A percentile compares a stretch with the other conserved stretches of the same genome.
phyloP scores from a whole-genome alignment of 2,113 vertebrate genomes.

The Guaruba guarouba region DNA sequence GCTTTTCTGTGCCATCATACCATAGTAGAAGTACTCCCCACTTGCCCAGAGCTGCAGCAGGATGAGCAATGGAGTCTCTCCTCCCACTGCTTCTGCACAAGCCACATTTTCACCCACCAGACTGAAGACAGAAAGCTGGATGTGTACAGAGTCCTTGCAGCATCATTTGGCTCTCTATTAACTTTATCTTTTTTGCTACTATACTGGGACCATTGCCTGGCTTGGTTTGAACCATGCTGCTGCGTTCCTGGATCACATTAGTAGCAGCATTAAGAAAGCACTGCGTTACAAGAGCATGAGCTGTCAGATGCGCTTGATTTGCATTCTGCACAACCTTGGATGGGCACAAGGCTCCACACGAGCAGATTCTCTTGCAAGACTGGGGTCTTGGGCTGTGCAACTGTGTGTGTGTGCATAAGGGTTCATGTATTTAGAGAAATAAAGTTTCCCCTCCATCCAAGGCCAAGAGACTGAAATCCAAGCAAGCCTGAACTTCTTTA shows the following conservation, averaged over 20 bases:
- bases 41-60: not conserved
- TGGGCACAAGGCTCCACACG: not conserved
- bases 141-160: not conserved
- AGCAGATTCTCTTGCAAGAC: not conserved
- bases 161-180: not conserved
- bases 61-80: not conserved
- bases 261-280: not conserved
- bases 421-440: conserved; percentile 38
- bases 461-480: conserved; percentile 57
- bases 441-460: conserved; percentile 30
- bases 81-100: not conserved
- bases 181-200: not conserved
- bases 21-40: not conserved
- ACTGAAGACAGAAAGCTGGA: not conserved
- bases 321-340: not conserved
- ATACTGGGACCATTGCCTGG: not conserved
- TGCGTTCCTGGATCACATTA: not conserved
- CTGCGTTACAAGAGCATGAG: not conserved
- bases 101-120: not conserved
- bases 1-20: not conserved
- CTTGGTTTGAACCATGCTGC: not conserved
- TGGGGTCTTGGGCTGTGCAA: not conserved
- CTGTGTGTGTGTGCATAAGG: not conserved
- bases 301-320: not conserved
- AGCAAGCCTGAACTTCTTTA: conserved; percentile 45